phyloP scores from a whole-genome alignment of 2,113 vertebrate species.

The Odocoileus hemionus region DNA sequence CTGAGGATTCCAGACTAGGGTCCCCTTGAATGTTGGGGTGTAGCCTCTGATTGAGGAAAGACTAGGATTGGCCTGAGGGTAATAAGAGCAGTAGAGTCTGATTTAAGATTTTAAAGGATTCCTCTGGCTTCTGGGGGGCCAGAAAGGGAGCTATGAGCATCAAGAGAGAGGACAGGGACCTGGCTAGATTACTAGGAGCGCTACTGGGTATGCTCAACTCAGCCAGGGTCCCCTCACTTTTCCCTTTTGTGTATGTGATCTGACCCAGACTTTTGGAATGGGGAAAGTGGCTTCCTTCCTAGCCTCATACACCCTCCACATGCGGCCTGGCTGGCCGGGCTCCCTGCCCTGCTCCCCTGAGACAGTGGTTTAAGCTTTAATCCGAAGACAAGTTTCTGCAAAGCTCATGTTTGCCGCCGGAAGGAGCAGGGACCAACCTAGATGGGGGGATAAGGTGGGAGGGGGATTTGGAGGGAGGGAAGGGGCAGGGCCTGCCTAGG shows the following conservation, averaged over 20 bases:
- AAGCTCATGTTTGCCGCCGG: slow-evolving; percentile 6
- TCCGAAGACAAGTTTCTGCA: slow-evolving; percentile 60
- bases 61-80: neutral
- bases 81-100: neutral
- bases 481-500: neutral
- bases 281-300: neutral
- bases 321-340: neutral
- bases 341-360: neutral
- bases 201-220: neutral
- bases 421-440: slow-evolving; percentile 23
- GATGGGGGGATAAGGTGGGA: slow-evolving; percentile 46
- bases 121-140: neutral
- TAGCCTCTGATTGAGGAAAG: neutral
- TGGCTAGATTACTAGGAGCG: too few species aligned
- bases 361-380: slow-evolving; percentile 31
- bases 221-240: neutral
- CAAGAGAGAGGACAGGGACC: neutral
- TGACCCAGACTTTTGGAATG: neutral
- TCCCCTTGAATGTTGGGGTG: neutral
- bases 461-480: neutral
- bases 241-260: neutral
- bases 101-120: neutral
- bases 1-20: neutral
- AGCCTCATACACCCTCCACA: neutral
- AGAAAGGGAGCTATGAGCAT: neutral